Percentiles rank a stretch among this genome's conserved stretches.
Conservation (phyloP, 1,140 invertebrate species). For the Tyrophagus putrescentiae region DNA sequence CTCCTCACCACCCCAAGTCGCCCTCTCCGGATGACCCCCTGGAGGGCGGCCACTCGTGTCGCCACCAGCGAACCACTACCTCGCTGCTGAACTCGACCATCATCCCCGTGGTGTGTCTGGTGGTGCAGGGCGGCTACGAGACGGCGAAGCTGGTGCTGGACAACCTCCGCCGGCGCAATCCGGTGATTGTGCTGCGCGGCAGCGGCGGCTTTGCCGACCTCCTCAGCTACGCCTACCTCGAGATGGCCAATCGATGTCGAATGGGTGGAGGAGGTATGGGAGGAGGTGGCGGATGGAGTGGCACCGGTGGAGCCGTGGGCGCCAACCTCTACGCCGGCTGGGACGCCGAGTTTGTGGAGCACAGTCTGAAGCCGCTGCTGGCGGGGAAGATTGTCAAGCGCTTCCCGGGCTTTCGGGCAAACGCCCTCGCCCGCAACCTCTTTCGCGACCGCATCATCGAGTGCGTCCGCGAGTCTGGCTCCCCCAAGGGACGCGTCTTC, state of each 20-base stretch:
- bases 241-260: slow-evolving; percentile 30
- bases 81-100: no score
- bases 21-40: no score
- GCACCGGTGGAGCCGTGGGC: no score
- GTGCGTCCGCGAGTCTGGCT: slow-evolving; percentile 30
- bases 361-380: slow-evolving; percentile 35
- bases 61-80: no score
- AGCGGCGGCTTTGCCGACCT: slow-evolving; percentile 36
- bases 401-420: slow-evolving; percentile 31
- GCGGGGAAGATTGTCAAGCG: slow-evolving; percentile 32
- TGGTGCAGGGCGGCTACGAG: slow-evolving; percentile 35
- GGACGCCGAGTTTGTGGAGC: slow-evolving; percentile 33
- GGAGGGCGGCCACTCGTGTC: no score
- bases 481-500: slow-evolving; percentile 29
- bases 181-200: slow-evolving; percentile 35
- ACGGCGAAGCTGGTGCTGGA: slow-evolving; percentile 33
- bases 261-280: no score
- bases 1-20: no score
- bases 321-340: slow-evolving; percentile 25
- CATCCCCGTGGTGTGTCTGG: slow-evolving; percentile 35
- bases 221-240: slow-evolving; percentile 33
- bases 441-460: slow-evolving; percentile 34
- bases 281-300: no score
- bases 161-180: slow-evolving; percentile 34
- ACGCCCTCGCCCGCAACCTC: slow-evolving; percentile 28